phyloP scores from a whole-genome alignment of 2,888 invertebrate genomes.

The Drosophila eohydei region DNA sequence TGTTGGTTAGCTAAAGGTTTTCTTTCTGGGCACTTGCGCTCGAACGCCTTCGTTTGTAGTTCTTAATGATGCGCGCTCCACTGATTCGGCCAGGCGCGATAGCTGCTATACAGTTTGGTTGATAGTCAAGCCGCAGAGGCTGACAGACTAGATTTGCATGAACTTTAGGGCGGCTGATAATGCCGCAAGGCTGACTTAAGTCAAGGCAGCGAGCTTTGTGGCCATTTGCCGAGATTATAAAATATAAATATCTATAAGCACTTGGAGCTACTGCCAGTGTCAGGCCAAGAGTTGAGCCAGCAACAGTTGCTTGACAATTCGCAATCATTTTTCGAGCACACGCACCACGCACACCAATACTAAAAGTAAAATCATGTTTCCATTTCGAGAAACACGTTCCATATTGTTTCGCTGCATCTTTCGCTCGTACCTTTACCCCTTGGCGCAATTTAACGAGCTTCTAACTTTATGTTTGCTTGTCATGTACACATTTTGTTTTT shows the following conservation, averaged over 20 bases:
- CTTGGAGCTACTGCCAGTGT: constrained; percentile 14
- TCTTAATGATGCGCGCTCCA: constrained; percentile 61
- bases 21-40: constrained; percentile 14
- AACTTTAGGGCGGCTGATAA: constrained; percentile 36
- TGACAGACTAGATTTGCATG: constrained; percentile 35
- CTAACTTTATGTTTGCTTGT: constrained; percentile 81
- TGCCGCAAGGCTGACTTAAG: constrained; percentile 66
- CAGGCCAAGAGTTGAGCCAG: constrained; percentile 6
- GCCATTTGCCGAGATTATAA: constrained; percentile 52
- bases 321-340: constrained; percentile 7
- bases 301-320: constrained; percentile 55
- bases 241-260: constrained; percentile 32
- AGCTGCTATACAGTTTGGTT: background rate
- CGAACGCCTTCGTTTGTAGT: constrained; percentile 26
- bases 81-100: constrained; percentile 38
- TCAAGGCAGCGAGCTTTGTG: constrained; percentile 28
- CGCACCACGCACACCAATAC: constrained; percentile 9
- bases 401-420: constrained; percentile 31
- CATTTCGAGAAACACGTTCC: constrained; percentile 27
- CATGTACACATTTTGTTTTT: constrained; percentile 78
- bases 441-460: constrained; percentile 78
- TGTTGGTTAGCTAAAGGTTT: constrained; percentile 35
- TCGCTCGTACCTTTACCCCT: constrained; percentile 54
- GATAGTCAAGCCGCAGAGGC: constrained; percentile 8
- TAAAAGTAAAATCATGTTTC: constrained; percentile 64